These are phyloP conservation scores for Rafetus swinhoei DNA, from an alignment of 2,113 vertebrate species.

Conservation along the genomic window DNA sequence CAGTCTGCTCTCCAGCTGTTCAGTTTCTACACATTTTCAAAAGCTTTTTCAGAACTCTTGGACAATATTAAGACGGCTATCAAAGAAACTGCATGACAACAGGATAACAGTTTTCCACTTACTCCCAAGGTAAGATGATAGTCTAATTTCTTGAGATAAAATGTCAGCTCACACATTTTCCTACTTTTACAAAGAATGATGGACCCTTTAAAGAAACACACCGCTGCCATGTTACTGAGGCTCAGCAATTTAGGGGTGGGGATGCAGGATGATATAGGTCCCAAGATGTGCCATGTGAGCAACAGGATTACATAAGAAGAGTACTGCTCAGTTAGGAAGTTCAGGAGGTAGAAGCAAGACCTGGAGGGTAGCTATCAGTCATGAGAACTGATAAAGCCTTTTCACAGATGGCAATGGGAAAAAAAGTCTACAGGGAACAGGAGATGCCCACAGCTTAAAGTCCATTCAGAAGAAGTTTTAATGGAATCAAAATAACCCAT, in stretches of 20 bases:
- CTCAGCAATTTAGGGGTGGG: neutral
- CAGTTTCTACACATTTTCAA: neutral
- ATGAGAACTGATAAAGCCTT: neutral
- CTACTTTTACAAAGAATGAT: neutral
- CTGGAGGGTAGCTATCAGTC: neutral
- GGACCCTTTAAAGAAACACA: neutral
- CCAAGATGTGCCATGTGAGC: neutral
- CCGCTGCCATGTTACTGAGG: too few relatives aligned
- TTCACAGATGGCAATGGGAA: rapidly evolving
- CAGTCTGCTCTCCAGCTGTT: slow-evolving; percentile 17
- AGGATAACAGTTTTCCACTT: neutral
- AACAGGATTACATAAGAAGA: neutral
- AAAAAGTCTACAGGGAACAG: neutral
- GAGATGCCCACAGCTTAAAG: rapidly evolving
- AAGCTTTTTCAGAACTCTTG: neutral
- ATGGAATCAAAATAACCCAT: slow-evolving; percentile 19
- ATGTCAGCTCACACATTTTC: neutral
- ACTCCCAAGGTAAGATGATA: neutral
- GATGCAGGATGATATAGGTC: rapidly evolving
- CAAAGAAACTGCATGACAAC: neutral
- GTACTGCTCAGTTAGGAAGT: neutral
- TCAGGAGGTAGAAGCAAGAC: too few relatives aligned
- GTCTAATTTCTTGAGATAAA: neutral
- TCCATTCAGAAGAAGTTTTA: too few relatives aligned
- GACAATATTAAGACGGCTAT: slow-evolving; percentile 11